Evolutionary conservation across 2,888 invertebrate species (phyloP), one percentile per base, ranked within the genome.

Genomic region (Luffia ferchaultella): DNA sequence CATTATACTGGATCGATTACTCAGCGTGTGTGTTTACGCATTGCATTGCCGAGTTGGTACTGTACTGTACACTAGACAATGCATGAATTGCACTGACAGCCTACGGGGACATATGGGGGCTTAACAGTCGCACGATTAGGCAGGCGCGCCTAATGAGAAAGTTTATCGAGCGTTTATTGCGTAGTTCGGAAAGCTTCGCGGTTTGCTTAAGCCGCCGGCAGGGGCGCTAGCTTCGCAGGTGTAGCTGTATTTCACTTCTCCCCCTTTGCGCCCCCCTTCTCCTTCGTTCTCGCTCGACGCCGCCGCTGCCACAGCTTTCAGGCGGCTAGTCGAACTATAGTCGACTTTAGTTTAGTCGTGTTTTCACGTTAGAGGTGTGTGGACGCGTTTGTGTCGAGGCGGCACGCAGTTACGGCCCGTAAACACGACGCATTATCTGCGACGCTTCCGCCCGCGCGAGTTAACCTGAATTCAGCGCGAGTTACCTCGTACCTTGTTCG

Each of bases 121-220:
- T 82, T 80, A n/a, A 76, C 74, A 73, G 77, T 80, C 80, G 73
- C 77, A 80, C 79, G 75, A 77, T 78, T 76, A 30, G 30, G 76
- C 78, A 30, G 30, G 76, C 78, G 76, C 76, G 78, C 76, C 79
- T 80, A 80, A 80, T 82, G 80, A 80, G 80, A 82, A 82, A 82
- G 79, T 82, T 80, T 83, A 83, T 83, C 78, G 80, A 83, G 80
- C 82, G 82, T 77, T 80, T 83, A 82, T 80, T 83, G 80, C 82
- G 80, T 80, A 78, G 78, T 67, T 65, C 71, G 73, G 76, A 77
- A 78, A 78, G 79, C 80, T 77, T 72, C 73, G 68, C 64, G 67
- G 70, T 30, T 30, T 3, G 30, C 30, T 3, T 3, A 3, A 12
- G 12, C 30, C 67, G 65, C 70, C 73, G 73, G 68, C 63, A 66